Base-by-base conservation (phyloP, 1,140 invertebrate species). In the Elymnias hypermnestra region DNA sequence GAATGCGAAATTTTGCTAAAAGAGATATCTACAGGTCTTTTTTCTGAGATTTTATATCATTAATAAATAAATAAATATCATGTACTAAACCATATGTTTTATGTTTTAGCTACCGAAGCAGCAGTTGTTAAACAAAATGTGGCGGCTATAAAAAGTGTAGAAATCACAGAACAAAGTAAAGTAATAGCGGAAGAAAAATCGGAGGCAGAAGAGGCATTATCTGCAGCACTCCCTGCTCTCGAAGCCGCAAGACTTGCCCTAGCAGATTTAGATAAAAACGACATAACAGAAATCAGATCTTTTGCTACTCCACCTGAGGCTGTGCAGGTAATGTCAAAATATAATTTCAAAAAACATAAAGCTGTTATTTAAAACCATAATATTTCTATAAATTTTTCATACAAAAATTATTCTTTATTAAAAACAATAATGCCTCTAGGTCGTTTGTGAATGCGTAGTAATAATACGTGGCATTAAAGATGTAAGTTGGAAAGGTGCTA, bases 221-320 rank as follows among this genome's bases (percentile, higher is more conserved):
- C 90, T 1, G 92, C 92, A 31, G 95, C 95, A 0, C 72, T 97
- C 64, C 95, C 95, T 0, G 93, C 91, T 0, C 73, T 97, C 0
- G 92, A 95, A 58, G 89, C 89, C n/a, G 95, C 95, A 1, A 88
- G 91, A 67, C 52, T 91, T 1, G 95, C 95, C 0, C 86, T 98
- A 0, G 88, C 90, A 4, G 92, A 95, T 51, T 82, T 98, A 5
- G 93, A 96, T 26, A 97, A 96, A 81, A 88, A 91, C 0, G 95
- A 97, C 67, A 96, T 98, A 48, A 95, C 94, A 18, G 95, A 97
- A 89, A 97, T 97, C 57, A 88, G 94, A 47, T 95, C 94, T 0
- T 97, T 97, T 72, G 92, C 94, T 18, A 96, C 94, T n/a, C 95
- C 95, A 0, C 95, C 95, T 0, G 92, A 95, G 57, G 90, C 94